Evolutionary conservation across 2,888 invertebrate species (phyloP), one percentile per base, ranked within the genome.

Genomic region (Drosophila nigricruria): DNA sequence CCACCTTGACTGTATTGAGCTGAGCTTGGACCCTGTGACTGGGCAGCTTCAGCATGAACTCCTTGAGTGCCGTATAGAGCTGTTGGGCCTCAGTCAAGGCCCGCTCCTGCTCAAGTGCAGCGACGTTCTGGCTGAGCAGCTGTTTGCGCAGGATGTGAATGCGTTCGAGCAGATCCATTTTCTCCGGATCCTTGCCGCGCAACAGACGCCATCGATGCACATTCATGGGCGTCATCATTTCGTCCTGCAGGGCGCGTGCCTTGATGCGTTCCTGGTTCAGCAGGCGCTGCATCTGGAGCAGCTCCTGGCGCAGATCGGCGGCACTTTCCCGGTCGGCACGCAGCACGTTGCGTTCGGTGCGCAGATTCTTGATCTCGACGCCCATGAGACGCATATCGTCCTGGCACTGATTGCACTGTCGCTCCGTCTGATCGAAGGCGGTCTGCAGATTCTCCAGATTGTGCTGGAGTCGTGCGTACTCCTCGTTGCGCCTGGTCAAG

Each of bases 131-230:
- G 10, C 80, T 75, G 3, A 93, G 78, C 49, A 93, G 73, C 71
- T 92, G 92, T 27, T 92, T 92, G 40, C 50, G 83, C 16, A 98
- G 94, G 12, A 96, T 93, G 77, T 97, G 95, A 16, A 97, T 95
- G 93, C 97, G 98, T 85, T 96, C 95, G 59, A 98, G 94, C 68
- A 98, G 94, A 74, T 96, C 96, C 81, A 96, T 96, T 57, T 96
- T 95, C 77, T 96, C 95, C 0, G 98, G 98, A 94, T 98, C 97
- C 18, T 96, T 96, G 23, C 97, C 98, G 94, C 97, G 96, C 72
- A 98, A 94, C 92, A 97, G 96, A 67, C 98, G 94, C 98, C 98
- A 98, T 74, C 93, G 93, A 88, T 98, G 98, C 79, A 98, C 95
- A 92, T 98, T 98, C 91, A 98, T 95, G 0, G 98, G 98, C 75